Conservation (phyloP, 1,140 invertebrate species). For the Heterodera schachtii region DNA sequence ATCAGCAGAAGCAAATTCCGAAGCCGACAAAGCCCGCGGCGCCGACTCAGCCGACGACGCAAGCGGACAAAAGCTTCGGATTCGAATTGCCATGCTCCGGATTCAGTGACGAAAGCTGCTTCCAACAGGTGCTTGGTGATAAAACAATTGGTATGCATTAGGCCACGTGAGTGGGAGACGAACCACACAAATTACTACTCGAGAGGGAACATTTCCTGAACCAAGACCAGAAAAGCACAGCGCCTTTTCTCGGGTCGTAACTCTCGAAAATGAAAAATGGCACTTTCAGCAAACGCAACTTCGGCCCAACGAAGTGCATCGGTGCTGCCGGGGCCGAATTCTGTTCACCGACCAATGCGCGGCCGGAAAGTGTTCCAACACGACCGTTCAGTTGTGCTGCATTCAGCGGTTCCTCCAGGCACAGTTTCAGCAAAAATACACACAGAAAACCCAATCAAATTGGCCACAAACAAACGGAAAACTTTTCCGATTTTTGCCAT, state of each 20-base stretch:
- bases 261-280: neutral
- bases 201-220: too few species aligned
- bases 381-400: constrained; percentile 60
- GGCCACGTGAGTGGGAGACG: too few species aligned
- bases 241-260: too few species aligned
- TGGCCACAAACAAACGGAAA: too few species aligned
- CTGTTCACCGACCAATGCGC: constrained; percentile 60
- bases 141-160: too few species aligned
- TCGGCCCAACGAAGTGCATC: constrained; percentile 45
- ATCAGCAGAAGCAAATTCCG: constrained; percentile 43
- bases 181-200: too few species aligned
- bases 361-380: constrained; percentile 61
- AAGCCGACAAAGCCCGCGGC: constrained; percentile 37
- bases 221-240: too few species aligned
- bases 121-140: constrained; percentile 50
- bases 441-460: too few species aligned
- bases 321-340: constrained; percentile 58
- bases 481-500: too few species aligned
- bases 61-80: constrained; percentile 43
- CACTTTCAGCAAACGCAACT: constrained; percentile 49
- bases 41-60: constrained; percentile 11
- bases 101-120: constrained; percentile 65
- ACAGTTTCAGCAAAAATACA: neutral
- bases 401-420: constrained; percentile 65
- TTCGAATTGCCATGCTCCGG: constrained; percentile 59